Base-by-base conservation (phyloP, 2,113 vertebrate genomes). In the Numenius arquata region DNA sequence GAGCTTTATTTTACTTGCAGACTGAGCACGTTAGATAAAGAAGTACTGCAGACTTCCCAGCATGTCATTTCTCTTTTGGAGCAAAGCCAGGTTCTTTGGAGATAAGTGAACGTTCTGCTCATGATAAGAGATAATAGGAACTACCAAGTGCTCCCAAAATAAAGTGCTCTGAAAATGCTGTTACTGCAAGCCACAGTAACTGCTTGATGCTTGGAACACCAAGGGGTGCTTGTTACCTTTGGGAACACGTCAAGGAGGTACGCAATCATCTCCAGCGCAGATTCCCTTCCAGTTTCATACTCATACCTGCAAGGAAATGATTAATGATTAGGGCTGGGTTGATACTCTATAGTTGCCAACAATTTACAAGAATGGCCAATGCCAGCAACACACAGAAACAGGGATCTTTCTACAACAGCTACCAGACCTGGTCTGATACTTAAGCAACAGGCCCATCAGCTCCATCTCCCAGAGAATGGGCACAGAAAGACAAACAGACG, bases 261-360 rank as follows among this genome's bases (percentile, higher is more conserved):
- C 0, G 98, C 98, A 77, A 99, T 97, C 98, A 99, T 99, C 97
- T 99, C 99, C 95, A 99, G 97, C 8, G 98, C 98, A 3, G 99
- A 99, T 83, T 99, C 99, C 94, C 99, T 98, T 66, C 99, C 99
- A 0, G 98, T 99, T 97, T 99, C 99, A 45, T 99, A 99, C 81
- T 99, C 99, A 1, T 99, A 99, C 50, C 98, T 98, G 95, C 9
- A 53, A 88, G 70, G 77, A 95, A 88, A 96, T 5, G 14, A 97
- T 47, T 48, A 92, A 77, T 1, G 4, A 40, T 56, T 50, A 32
- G 29, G 56, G 43, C 14, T 82, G 55, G 50, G 62, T 96, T 90
- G 97, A 80, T 25, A 80, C 43, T 68, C 74, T 63, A 34, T 22
- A 47, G n/a, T 32, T 67, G 70, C 30, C 26, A 88, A 34, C 12